phyloP scores from a whole-genome alignment of 1,140 invertebrate genomes.

The Dendroctonus valens region DNA sequence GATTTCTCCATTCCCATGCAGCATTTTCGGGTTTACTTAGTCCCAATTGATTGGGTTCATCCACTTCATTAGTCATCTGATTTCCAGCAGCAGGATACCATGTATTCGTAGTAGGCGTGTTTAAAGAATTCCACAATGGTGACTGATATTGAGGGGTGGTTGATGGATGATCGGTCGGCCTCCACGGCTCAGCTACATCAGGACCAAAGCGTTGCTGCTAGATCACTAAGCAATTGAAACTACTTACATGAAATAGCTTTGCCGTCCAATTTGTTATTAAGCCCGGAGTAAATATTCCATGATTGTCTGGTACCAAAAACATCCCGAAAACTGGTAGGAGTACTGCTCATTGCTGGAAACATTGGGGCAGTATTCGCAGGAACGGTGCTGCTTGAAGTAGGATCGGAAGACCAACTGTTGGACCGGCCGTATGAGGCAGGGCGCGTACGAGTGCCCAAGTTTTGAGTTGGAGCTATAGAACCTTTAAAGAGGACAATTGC shows the following conservation, averaged over 20 bases:
- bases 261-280: constrained; percentile 8
- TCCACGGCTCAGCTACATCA: no score
- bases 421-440: constrained; percentile 53
- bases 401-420: constrained; percentile 45
- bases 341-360: constrained; percentile 30
- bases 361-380: constrained; percentile 36
- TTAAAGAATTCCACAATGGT: constrained; percentile 25
- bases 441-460: constrained; percentile 47
- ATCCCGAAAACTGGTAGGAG: constrained; percentile 10
- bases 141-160: constrained; percentile 10
- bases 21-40: constrained; percentile 48
- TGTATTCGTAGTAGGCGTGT: constrained; percentile 47
- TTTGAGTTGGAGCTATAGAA: constrained; percentile 27
- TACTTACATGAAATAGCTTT: constrained; percentile 14
- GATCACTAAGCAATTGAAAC: no score
- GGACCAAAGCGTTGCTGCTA: no score
- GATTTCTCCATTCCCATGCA: neutral
- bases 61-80: constrained; percentile 57
- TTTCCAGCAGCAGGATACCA: constrained; percentile 56
- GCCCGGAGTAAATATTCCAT: constrained; percentile 12
- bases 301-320: constrained; percentile 5
- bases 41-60: constrained; percentile 62
- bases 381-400: constrained; percentile 8
- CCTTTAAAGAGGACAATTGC: constrained; percentile 2
- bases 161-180: neutral